These are phyloP conservation scores for Ailurus styani DNA, from an alignment of 2,113 vertebrate genomes.

Conservation along the genomic window DNA sequence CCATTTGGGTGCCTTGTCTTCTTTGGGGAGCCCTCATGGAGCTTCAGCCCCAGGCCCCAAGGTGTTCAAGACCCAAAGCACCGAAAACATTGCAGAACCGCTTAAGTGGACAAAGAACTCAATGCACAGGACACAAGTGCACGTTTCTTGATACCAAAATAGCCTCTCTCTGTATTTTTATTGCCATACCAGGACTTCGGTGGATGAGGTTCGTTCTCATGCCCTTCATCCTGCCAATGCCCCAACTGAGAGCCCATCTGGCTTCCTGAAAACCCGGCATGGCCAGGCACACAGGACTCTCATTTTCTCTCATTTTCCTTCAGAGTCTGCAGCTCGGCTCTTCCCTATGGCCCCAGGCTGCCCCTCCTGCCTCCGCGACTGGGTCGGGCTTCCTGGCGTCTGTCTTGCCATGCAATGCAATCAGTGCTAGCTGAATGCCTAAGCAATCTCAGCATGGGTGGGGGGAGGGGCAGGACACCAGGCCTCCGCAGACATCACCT, in stretches of 20 bases:
- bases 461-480: fast-evolving
- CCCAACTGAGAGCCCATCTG: not conserved
- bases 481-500: not conserved
- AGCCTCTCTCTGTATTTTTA: not conserved
- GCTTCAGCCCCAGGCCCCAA: not conserved
- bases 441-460: not conserved
- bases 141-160: fast-evolving
- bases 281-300: fast-evolving
- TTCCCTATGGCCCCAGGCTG: not conserved
- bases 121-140: too few species aligned
- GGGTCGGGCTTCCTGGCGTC: not conserved
- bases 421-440: not conserved
- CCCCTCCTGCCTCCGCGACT: not conserved
- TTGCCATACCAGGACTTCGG: not conserved
- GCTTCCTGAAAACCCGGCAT: not conserved
- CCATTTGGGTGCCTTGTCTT: not conserved
- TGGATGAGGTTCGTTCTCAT: not conserved
- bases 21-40: fast-evolving
- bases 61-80: too few species aligned
- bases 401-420: not conserved
- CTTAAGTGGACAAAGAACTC: not conserved
- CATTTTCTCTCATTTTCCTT: not conserved
- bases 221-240: not conserved
- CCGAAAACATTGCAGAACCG: fast-evolving
- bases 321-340: not conserved